Evolutionary conservation across 2,797 vertebrate species (phyloP), one percentile per base, ranked within the genome.

Genomic region (Rhinoraja longicauda): DNA sequence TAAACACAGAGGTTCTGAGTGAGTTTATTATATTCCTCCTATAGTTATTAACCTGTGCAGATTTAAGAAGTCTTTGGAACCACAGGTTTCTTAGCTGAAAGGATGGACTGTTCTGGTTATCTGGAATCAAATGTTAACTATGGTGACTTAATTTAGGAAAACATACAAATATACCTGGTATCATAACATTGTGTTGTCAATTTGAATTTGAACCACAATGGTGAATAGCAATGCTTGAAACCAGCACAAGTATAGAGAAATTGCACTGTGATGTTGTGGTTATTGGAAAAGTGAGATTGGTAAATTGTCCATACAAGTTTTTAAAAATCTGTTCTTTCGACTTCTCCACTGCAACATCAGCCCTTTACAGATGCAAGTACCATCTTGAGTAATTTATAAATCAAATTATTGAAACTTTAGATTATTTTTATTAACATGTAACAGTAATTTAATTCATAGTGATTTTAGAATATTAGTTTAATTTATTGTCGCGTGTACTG

Each of bases 391-490:
- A 86, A 64, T 57, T 62, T n/a, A 57, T 53, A 13, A 32, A 29
- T 64, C 86, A 4, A 86, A 64, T 3, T 57, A 29, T 59, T 24
- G 1, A 59, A 24, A 72, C 21, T 72, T 72, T 72, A 21, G 70
- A 72, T 82, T 67, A 62, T 86, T n/a, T 29, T 86, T 26, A 59
- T 84, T 59, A 17, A 8, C 57, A 62, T 59, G 53, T 13, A 86
- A 1, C 10, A 21, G 17, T 5, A 64, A 88, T 86, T 57, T 64
- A 62, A n/a, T n/a, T 1, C 3, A 62, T 13, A 88, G 29, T 82
- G 59, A 59, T 88, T 88, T 88, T 32, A 32, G 32, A 67, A 29
- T 67, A 90, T 94, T 2, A 45, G 45, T 45, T 45, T 45, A 45
- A 45, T 45, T 45, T 45, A 45, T 45, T 45, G 45, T 45, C 39